Conservation (phyloP, 1,140 invertebrate genomes). For the Drosophila nigrodunni region DNA sequence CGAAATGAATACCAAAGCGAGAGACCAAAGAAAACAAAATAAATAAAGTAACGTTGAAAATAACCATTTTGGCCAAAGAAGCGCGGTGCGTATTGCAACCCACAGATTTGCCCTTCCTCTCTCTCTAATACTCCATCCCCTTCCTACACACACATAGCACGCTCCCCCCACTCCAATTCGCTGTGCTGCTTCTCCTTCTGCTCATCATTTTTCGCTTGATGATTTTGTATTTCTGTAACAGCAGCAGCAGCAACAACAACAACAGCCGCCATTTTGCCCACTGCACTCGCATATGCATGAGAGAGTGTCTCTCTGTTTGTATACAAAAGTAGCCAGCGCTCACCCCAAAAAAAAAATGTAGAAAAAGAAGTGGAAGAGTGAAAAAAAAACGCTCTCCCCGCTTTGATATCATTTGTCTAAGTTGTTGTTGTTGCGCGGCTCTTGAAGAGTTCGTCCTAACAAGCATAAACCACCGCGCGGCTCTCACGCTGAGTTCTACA, state of each 20-base stretch:
- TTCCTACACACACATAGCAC: constrained; percentile 1
- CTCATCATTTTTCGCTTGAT: constrained; percentile 44
- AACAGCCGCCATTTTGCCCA: constrained; percentile 19
- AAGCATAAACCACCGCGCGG: constrained; percentile 73
- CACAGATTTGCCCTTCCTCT: constrained; percentile 56
- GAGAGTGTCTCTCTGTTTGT: constrained; percentile 29
- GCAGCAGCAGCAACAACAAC: constrained; percentile 22
- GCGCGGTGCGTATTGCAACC: constrained; percentile 65
- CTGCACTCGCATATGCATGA: constrained; percentile 3
- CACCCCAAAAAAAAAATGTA: constrained; percentile 42
- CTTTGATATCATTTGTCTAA: constrained; percentile 12
- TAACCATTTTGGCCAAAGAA: constrained; percentile 74
- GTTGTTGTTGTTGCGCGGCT: constrained; percentile 45
- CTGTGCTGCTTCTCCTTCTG: constrained; percentile 10
- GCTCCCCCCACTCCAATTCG: neutral
- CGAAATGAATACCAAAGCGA: constrained; percentile 49
- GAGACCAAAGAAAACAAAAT: constrained; percentile 34
- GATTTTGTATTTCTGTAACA: constrained; percentile 59
- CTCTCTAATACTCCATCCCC: neutral
- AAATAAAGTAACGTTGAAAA: constrained; percentile 3
- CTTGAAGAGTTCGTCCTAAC: constrained; percentile 60
- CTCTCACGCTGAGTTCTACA: constrained; percentile 52
- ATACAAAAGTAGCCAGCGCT: constrained; percentile 52
- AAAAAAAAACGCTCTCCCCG: constrained; percentile 38
- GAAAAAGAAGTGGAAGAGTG: constrained; percentile 3